Base-by-base conservation (phyloP, 2,797 vertebrate genomes). In the Cetoscarus ocellatus region DNA sequence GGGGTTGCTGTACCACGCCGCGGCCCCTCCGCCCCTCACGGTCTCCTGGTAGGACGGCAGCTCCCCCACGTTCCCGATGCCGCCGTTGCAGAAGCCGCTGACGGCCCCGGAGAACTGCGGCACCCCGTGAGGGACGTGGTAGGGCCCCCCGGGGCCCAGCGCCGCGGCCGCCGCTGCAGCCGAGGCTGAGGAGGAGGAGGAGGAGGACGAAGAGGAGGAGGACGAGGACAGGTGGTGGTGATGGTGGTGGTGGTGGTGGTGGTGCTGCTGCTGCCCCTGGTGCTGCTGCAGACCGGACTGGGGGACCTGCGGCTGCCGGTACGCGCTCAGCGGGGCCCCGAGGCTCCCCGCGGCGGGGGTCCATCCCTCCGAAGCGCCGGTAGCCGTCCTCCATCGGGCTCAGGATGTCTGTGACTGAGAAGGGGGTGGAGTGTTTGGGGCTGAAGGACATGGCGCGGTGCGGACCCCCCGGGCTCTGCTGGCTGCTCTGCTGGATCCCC, bases 311-410 rank as follows among this genome's bases (percentile, higher is more conserved):
- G 85, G 79, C 88, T 93, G 86, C 78, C 96, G 74, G 94, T 96
- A 90, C 59, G 93, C 76, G 77, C 95, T 93, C 85, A 96, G 91
- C 66, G 94, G 91, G 72, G 93, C 79, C 36, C 94, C 93, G 70
- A 96, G 87, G 77, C 90, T 87, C 61, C 94, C 94, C 76, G 91
- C 88, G 35, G 85, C 48, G 80, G 67, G n/a, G 87, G 0, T 94
- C 95, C 95, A 95, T 92, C 54, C 91, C 91, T 74, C 95, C 93
- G 80, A 97, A 97, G 93, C 96, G 96, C 92, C 96, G 96, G 94
- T 96, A 98, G 79, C 86, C 95, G 91, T 98, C 97, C 89, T 98
- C 97, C 94, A 97, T 96, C 60, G 97, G 97, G 92, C 96, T 97
- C 84, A 98, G 91, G 80, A 98, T 97, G 90, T 98, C 96, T 73